Percentiles rank a stretch among this genome's conserved stretches.
phyloP scores from a whole-genome alignment of 2,888 invertebrate species.

The Herminia tarsipennalis region DNA sequence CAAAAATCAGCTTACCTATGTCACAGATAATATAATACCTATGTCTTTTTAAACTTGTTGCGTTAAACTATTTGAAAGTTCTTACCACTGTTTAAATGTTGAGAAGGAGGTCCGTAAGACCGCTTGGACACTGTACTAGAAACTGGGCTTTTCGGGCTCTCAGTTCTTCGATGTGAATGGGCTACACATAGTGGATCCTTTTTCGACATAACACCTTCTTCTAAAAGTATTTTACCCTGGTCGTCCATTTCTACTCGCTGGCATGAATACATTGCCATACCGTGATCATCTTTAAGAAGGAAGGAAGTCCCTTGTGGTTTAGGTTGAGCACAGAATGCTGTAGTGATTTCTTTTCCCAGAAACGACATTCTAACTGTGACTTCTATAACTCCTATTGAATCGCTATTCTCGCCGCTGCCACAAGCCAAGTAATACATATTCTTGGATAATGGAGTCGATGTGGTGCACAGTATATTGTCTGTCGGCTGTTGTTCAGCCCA shows the following conservation, averaged over 20 bases:
- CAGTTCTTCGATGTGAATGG: constrained; percentile 40
- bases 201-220: constrained; percentile 67
- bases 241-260: constrained; percentile 81
- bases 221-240: constrained; percentile 74
- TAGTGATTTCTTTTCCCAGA: constrained; percentile 80
- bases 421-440: constrained; percentile 74
- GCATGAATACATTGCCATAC: constrained; percentile 77
- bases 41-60: not conserved
- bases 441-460: constrained; percentile 72
- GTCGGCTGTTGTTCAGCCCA: constrained; percentile 71
- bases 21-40: not conserved
- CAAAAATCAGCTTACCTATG: not conserved
- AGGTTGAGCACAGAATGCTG: constrained; percentile 67
- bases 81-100: constrained; percentile 45
- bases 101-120: constrained; percentile 37
- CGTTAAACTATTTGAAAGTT: constrained; percentile 1
- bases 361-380: constrained; percentile 76
- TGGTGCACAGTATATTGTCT: constrained; percentile 74
- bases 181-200: constrained; percentile 42
- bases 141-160: constrained; percentile 57
- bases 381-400: constrained; percentile 76
- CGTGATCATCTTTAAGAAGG: constrained; percentile 70
- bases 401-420: constrained; percentile 59
- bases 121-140: constrained; percentile 51
- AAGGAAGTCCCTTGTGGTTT: constrained; percentile 65